A percentile compares a stretch with the other conserved stretches of the same genome.
Conservation (phyloP, 2,797 vertebrate genomes). For the Sebastes diploproa region DNA sequence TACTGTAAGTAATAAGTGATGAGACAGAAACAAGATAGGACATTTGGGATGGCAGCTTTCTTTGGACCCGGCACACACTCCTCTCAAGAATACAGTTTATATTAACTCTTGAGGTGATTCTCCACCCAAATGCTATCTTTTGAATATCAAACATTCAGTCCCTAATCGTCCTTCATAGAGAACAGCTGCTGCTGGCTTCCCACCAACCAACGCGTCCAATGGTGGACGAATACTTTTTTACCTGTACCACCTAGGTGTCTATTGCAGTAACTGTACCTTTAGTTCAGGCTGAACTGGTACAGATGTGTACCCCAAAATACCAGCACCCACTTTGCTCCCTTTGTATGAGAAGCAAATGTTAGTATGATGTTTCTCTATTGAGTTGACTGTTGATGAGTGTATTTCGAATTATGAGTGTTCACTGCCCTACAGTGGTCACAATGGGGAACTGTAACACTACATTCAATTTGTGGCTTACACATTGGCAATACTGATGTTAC, state of each 20-base stretch:
- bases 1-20: neutral
- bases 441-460: neutral
- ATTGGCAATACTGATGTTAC: too few species aligned
- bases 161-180: neutral
- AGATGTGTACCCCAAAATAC: too few species aligned
- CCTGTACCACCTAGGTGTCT: too few species aligned
- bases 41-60: neutral
- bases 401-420: neutral
- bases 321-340: too few species aligned
- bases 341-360: neutral
- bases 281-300: too few species aligned
- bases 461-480: neutral
- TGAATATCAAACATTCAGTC: neutral
- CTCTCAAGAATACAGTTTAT: too few species aligned
- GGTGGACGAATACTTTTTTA: too few species aligned
- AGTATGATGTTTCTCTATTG: neutral
- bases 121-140: neutral
- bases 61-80: rapidly evolving
- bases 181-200: neutral
- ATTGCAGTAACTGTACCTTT: too few species aligned
- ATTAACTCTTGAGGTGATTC: too few species aligned
- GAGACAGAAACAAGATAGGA: neutral
- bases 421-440: conserved; percentile 17
- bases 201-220: too few species aligned
- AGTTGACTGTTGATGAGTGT: neutral